Evolutionary conservation across 92 coral and sea anemone species (phyloP), one percentile per base, ranked within the genome.

Genomic region (Umimayanthus kanabou): DNA sequence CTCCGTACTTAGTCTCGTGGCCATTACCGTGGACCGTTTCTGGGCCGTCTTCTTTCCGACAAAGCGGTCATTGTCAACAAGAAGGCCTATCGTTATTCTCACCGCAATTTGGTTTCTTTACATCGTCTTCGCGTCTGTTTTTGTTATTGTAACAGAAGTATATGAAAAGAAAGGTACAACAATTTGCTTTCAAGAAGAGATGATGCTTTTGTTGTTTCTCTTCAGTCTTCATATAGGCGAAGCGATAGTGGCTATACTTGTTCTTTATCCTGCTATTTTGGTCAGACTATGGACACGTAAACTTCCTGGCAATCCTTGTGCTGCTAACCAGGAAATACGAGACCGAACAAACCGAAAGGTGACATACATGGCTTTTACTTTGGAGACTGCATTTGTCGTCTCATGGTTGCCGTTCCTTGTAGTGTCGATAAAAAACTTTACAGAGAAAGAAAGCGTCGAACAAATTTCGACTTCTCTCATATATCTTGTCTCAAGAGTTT

Each of bases 211-310:
- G 57, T 11, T 50, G 14, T 13, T 50, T 50, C 14, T 50, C 57
- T 50, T 50, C 57, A 45, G 28, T 50, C 9, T 49, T 50, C 22
- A 49, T 26, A 7, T 28, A 18, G 82, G 33, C n/a, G 4, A 25
- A 26, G 58, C 83, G 18, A 55, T 37, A 10, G 67, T 14, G 28
- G 70, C 70, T 7, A 55, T 50, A 43, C 6, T 49, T 50, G 66
- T 55, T 9, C 23, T 79, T 26, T 79, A 79, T 79, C 83, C 83
- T 4, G 83, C 83, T 40, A 76, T 76, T 43, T 22, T 76, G 80
- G 22, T 76, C 58, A 76, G 26, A 53, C 47, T 76, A 23, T 76
- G 80, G 80, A 76, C 6, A 43, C 28, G 30, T 16, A 76, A 76
- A 42, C 57, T 42, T 37, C 80, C 67, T 4, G 83, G 83, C 9